These are phyloP conservation scores for Bombus haemorrhoidalis DNA, from an alignment of 1,140 invertebrate genomes.

Conservation along the genomic window DNA sequence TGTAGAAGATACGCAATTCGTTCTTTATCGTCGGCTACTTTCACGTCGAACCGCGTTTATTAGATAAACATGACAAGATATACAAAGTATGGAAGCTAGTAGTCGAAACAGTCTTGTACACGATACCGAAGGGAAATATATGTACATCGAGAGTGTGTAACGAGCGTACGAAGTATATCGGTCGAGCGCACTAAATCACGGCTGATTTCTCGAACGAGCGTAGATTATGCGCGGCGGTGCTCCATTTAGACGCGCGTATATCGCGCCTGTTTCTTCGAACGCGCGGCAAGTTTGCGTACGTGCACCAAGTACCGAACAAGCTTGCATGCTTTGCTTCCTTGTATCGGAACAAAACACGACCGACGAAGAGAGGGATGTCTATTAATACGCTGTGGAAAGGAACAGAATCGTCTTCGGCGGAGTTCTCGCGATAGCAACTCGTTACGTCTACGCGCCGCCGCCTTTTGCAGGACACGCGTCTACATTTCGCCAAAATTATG, in stretches of 20 bases:
- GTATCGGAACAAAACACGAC: conserved; percentile 3
- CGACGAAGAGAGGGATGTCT: background rate
- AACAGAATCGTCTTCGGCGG: background rate
- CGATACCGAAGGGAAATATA: background rate
- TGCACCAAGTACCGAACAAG: conserved; percentile 5
- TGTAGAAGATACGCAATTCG: background rate
- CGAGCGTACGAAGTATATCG: conserved; percentile 9
- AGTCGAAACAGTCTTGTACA: background rate
- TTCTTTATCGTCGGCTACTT: background rate
- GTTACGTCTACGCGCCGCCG: too few relatives aligned
- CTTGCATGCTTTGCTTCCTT: background rate
- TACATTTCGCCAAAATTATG: too few relatives aligned
- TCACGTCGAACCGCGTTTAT: background rate
- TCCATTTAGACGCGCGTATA: conserved; percentile 26
- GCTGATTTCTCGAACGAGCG: conserved; percentile 21
- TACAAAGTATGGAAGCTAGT: background rate
- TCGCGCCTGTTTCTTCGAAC: conserved; percentile 9
- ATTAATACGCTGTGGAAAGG: background rate
- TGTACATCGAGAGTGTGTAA: background rate
- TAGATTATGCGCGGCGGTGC: conserved; percentile 22
- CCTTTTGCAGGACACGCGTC: too few relatives aligned
- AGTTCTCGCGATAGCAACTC: conserved; percentile 1
- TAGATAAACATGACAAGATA: background rate
- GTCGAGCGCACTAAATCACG: conserved; percentile 10
- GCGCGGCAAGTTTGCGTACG: background rate